These are phyloP conservation scores for Cephalopterus ornatus DNA, from an alignment of 2,113 vertebrate species.

Conservation along the genomic window DNA sequence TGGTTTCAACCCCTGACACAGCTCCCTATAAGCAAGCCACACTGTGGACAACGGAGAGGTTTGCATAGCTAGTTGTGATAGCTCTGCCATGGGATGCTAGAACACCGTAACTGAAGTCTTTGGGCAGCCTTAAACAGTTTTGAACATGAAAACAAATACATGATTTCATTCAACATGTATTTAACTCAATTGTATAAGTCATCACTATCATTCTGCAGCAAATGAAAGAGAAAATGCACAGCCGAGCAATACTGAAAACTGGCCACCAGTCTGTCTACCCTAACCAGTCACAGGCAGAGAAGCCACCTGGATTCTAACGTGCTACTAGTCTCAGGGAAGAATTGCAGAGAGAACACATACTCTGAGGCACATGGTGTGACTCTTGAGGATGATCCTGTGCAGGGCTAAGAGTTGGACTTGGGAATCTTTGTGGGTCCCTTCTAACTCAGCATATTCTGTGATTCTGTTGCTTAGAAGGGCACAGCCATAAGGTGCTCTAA, in stretches of 20 bases:
- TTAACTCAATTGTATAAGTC: background rate
- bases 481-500: background rate
- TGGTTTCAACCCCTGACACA: background rate
- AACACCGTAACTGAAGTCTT: background rate
- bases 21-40: background rate
- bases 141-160: background rate
- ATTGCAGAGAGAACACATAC: background rate
- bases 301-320: background rate
- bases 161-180: background rate
- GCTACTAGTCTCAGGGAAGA: background rate
- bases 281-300: background rate
- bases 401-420: background rate
- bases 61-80: background rate
- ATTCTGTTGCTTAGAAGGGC: background rate
- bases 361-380: background rate
- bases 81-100: background rate
- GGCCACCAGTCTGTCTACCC: background rate
- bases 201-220: background rate
- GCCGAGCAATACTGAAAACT: background rate
- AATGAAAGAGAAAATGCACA: background rate
- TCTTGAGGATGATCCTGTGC: background rate
- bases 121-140: background rate
- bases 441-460: background rate
- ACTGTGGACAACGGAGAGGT: background rate
- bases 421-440: background rate